phyloP scores from a whole-genome alignment of 2,888 invertebrate genomes.

The Criorhina ranunculi region DNA sequence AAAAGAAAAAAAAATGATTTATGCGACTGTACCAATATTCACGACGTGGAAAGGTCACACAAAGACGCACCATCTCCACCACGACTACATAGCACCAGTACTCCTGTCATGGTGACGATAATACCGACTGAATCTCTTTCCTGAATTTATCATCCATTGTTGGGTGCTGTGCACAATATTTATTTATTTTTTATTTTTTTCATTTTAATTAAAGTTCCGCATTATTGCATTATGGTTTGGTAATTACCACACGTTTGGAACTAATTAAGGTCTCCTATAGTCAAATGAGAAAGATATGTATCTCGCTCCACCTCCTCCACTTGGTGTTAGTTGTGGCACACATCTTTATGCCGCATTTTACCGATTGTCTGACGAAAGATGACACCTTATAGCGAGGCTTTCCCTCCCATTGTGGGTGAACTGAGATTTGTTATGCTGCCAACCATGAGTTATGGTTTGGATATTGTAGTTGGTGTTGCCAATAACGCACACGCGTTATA shows the following conservation, averaged over 20 bases:
- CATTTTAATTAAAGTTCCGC: constrained; percentile 75
- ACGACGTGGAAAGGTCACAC: constrained; percentile 64
- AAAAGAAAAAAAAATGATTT: constrained; percentile 73
- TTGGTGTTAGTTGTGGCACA: neutral
- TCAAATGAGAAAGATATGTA: constrained; percentile 27
- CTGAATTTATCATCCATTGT: constrained; percentile 63
- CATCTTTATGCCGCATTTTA: constrained; percentile 21
- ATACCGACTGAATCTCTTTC: constrained; percentile 59
- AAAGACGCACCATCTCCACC: constrained; percentile 51
- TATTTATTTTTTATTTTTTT: constrained; percentile 43
- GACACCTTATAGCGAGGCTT: neutral
- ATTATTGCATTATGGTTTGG: constrained; percentile 62
- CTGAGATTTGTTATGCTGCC: constrained; percentile 28
- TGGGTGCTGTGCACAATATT: constrained; percentile 49
- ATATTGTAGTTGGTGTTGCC: neutral
- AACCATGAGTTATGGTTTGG: constrained; percentile 22
- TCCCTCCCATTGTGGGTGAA: neutral
- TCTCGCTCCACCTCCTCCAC: constrained; percentile 17
- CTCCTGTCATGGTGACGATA: constrained; percentile 5
- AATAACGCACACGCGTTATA: neutral
- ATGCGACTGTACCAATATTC: constrained; percentile 52
- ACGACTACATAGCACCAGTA: too few relatives aligned
- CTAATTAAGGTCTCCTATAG: constrained; percentile 67
- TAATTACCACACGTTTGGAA: constrained; percentile 64
- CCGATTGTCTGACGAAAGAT: constrained; percentile 17